Evolutionary conservation across 2,888 invertebrate genomes (phyloP).

Genomic region (Cerastis rubricosa): DNA sequence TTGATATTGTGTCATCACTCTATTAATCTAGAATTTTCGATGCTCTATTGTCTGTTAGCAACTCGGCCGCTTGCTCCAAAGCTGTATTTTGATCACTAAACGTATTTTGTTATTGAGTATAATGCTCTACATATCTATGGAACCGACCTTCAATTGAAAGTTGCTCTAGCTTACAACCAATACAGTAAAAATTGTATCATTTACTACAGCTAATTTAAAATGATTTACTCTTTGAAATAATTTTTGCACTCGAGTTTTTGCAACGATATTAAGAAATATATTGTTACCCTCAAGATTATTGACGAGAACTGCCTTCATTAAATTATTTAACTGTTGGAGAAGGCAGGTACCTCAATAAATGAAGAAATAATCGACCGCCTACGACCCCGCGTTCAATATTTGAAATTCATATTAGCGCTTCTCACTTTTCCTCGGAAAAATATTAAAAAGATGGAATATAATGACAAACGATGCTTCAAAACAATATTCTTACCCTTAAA

Average conservation of each 20-base stretch:
- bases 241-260: constrained; percentile 13
- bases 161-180: constrained; percentile 15
- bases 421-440: constrained; percentile 20
- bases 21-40: constrained; percentile 7
- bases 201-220: not conserved
- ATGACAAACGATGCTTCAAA: constrained; percentile 21
- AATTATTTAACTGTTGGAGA: not conserved
- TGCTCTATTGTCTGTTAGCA: not conserved
- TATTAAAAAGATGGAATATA: constrained; percentile 11
- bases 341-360: not conserved
- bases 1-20: constrained; percentile 12
- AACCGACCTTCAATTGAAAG: constrained; percentile 43
- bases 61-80: constrained; percentile 51
- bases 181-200: not conserved
- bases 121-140: constrained; percentile 77
- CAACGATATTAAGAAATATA: constrained; percentile 27
- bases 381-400: constrained; percentile 12
- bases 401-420: constrained; percentile 25
- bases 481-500: constrained; percentile 13
- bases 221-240: not conserved
- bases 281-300: not conserved
- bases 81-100: constrained; percentile 57
- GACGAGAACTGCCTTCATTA: not conserved
- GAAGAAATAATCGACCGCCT: constrained; percentile 16
- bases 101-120: constrained; percentile 76